These are phyloP conservation scores for Hylaeus volcanicus DNA, from an alignment of 1,140 invertebrate genomes.

Conservation along the genomic window DNA sequence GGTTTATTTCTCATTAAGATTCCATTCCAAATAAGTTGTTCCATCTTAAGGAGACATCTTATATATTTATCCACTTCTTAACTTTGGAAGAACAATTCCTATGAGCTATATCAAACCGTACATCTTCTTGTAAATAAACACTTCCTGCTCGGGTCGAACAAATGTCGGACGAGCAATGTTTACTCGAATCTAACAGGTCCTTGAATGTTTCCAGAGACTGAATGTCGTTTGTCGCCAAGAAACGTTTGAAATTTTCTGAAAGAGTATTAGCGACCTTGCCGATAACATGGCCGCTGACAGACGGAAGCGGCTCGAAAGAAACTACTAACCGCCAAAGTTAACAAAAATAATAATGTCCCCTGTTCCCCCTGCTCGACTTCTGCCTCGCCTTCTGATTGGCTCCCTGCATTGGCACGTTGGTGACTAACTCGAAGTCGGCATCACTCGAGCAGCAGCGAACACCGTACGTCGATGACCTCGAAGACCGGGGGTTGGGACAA, in stretches of 20 bases:
- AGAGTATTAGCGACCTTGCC: constrained; percentile 23
- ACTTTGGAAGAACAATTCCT: too few relatives aligned
- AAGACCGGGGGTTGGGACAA: constrained; percentile 78
- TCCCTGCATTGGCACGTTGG: constrained; percentile 74
- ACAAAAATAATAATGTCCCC: constrained; percentile 57
- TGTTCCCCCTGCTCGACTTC: constrained; percentile 54
- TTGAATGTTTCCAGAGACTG: neutral
- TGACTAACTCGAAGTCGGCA: constrained; percentile 78
- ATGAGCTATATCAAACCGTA: too few relatives aligned
- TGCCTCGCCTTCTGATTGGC: constrained; percentile 64
- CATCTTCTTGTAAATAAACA: too few relatives aligned
- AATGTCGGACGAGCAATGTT: too few relatives aligned
- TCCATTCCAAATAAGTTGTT: too few relatives aligned
- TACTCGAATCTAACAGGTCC: too few relatives aligned
- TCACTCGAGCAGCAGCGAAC: constrained; percentile 78
- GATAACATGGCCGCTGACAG: constrained; percentile 21
- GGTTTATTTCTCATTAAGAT: neutral
- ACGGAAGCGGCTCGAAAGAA: neutral
- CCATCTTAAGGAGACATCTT: too few relatives aligned
- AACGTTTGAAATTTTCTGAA: neutral
- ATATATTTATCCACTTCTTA: too few relatives aligned
- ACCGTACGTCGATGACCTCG: constrained; percentile 78
- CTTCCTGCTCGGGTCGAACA: too few relatives aligned
- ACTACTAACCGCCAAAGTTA: constrained; percentile 49
- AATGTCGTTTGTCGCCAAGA: constrained; percentile 1